These are phyloP conservation scores for Patagioenas fasciata DNA, from an alignment of 2,113 vertebrate species.

Conservation along the genomic window DNA sequence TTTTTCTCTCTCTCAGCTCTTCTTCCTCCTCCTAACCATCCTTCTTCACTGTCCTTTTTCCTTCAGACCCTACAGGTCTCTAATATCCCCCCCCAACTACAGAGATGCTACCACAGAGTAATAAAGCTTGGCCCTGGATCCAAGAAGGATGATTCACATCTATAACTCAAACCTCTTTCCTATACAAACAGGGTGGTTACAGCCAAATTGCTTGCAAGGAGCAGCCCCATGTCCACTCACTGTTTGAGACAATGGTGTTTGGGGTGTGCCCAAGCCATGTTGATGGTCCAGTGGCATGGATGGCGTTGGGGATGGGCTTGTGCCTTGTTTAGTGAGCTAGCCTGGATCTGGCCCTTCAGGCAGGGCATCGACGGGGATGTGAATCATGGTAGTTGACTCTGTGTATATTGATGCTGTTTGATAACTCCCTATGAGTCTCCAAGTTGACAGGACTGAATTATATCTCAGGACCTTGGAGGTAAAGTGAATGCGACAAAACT, in stretches of 20 bases:
- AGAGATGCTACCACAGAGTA: background rate
- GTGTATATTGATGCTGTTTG: background rate
- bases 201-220: background rate
- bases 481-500: background rate
- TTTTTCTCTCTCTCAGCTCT: background rate
- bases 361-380: background rate
- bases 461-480: background rate
- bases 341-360: background rate
- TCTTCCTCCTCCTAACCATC: background rate
- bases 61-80: background rate
- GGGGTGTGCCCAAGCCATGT: background rate
- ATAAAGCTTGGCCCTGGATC: background rate
- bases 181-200: background rate
- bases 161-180: background rate
- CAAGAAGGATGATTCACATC: background rate
- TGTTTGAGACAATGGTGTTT: background rate
- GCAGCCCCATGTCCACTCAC: background rate
- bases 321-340: background rate
- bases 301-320: background rate
- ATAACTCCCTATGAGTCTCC: background rate
- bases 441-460: background rate
- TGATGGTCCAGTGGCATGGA: background rate
- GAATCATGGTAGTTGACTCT: background rate
- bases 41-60: background rate
- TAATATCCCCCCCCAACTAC: background rate